Conservation (phyloP, 2,113 vertebrate genomes). For the Brachirus orientalis region DNA sequence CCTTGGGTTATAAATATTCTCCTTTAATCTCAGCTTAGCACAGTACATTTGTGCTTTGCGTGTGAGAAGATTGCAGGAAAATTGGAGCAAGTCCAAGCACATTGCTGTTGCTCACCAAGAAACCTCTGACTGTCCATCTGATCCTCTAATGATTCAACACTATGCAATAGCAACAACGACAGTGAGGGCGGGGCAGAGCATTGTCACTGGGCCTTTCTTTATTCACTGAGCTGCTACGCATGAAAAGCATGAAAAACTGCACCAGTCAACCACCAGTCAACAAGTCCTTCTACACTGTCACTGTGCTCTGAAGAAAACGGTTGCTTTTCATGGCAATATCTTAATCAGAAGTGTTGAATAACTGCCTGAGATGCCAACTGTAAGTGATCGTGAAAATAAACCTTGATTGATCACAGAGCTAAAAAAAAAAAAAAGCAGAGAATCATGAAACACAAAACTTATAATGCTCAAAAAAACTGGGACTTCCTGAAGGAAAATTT, state of each 20-base stretch:
- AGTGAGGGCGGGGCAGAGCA: slow-evolving; percentile 11
- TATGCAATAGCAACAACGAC: slow-evolving; percentile 12
- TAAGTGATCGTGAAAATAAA: too few species aligned
- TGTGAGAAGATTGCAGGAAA: slow-evolving; percentile 33
- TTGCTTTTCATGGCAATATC: too few species aligned
- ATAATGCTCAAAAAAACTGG: too few species aligned
- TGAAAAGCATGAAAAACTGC: too few species aligned
- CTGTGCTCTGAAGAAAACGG: background rate
- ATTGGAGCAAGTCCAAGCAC: slow-evolving; percentile 56
- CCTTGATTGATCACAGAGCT: too few species aligned
- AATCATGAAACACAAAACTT: too few species aligned
- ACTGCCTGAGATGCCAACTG: too few species aligned
- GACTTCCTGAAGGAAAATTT: too few species aligned
- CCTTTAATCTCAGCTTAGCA: slow-evolving; percentile 49
- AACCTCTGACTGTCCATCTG: slow-evolving; percentile 37
- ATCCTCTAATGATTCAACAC: slow-evolving; percentile 34
- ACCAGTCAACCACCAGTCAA: slow-evolving; percentile 10
- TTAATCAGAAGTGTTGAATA: too few species aligned
- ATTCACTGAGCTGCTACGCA: background rate
- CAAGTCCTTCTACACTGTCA: background rate
- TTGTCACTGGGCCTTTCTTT: background rate
- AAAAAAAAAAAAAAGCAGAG: too few species aligned
- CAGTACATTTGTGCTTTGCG: slow-evolving; percentile 33
- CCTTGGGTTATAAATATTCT: slow-evolving; percentile 63
- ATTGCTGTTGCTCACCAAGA: slow-evolving; percentile 27